Evolutionary conservation across 2,113 vertebrate species (phyloP).

Genomic region (Aphyosemion australe): DNA sequence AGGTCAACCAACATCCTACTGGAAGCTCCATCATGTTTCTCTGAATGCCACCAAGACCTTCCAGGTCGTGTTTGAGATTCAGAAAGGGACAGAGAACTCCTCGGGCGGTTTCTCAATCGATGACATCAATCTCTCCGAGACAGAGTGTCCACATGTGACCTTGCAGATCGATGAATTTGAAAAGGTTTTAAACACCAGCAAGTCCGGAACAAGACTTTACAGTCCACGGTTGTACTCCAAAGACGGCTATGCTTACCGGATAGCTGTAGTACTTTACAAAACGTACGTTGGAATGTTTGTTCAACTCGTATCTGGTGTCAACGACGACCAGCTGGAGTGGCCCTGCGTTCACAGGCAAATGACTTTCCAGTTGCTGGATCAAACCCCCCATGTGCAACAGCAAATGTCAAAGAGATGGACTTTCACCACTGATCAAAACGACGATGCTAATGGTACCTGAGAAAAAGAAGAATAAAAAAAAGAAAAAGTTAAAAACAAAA

Average conservation of each 20-base stretch:
- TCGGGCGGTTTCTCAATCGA: conserved; percentile 85
- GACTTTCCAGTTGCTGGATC: conserved; percentile 67
- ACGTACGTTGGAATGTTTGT: conserved; percentile 68
- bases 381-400: conserved; percentile 69
- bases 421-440: conserved; percentile 36
- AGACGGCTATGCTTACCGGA: conserved; percentile 84
- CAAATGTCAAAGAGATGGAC: conserved; percentile 84
- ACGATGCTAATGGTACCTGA: conserved; percentile 9
- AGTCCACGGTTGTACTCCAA: conserved; percentile 84
- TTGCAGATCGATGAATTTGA: conserved; percentile 83
- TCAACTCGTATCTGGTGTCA: conserved; percentile 80
- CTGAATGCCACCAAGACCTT: conserved; percentile 73
- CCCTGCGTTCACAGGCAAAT: conserved; percentile 83
- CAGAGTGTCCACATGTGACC: conserved; percentile 79
- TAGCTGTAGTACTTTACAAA: neutral
- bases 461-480: neutral
- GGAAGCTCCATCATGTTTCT: conserved; percentile 82
- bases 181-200: conserved; percentile 36
- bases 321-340: conserved; percentile 83
- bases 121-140: conserved; percentile 88
- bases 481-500: conserved; percentile 8
- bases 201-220: neutral
- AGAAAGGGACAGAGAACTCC: conserved; percentile 73
- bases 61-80: conserved; percentile 80
- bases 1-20: conserved; percentile 67